Evolutionary conservation across 2,113 vertebrate species (phyloP), one percentile per base, ranked within the genome.

Genomic region (Hypomesus transpacificus): DNA sequence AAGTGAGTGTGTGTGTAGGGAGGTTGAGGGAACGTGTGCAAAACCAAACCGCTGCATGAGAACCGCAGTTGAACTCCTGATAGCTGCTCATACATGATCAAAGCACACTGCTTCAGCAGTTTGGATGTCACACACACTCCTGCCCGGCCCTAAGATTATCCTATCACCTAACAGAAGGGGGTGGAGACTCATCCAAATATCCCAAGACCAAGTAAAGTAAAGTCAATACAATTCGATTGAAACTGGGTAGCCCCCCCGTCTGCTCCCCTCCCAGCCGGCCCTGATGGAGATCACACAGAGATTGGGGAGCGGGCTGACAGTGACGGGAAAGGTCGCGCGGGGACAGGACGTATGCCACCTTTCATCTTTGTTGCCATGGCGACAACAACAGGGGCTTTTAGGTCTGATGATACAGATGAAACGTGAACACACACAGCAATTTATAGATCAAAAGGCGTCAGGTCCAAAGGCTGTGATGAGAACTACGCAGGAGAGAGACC

Each of bases 321-420:
- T 53, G 24, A 54, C 62, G 57, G 39, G n/a, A 34, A 85, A 82
- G 77, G 83, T 75, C 62, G 65, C 68, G 7, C 8, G 51, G 64
- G 57, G 60, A 18, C n/a, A 26, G 60, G n/a, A 66, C 53, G 71
- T 53, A 60, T 57, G 60, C n/a, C 26, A 66, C 64, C 71, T 77
- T 78, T 74, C 46, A 74, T 82, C 65, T 26, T 8, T 11, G 75
- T 77, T 76, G 73, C 83, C 66, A 77, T 72, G 65, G 75, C 17
- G 26, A 21, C 66, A 7, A 46, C 39, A 46, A 46, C 63, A 20
- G 24, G 26, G 57, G 18, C 28, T 73, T 59, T 59, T 53, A 60
- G 57, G 31, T 64, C 18, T 9, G 9, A 13, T 8, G 24, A 39
- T 18, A 39, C 2, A 9, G 28, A 28, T 64, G 26, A 64, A 34